These are phyloP conservation scores for Balanococcus diminutus DNA, from an alignment of 2,888 invertebrate species.

Conservation along the genomic window DNA sequence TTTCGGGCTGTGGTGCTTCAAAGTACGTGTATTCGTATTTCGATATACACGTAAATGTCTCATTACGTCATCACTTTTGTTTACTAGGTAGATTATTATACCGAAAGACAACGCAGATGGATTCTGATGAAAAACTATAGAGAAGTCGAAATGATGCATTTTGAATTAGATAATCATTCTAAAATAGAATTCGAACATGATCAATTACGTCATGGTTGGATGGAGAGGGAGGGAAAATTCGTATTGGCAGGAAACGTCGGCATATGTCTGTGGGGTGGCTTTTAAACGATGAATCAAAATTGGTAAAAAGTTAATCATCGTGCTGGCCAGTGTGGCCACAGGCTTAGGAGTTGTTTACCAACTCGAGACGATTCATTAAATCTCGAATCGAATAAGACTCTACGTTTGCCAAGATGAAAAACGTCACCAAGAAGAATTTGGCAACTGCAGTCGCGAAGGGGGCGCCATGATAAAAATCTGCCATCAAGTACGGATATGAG, in stretches of 20 bases:
- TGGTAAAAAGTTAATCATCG: background rate
- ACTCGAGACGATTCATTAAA: background rate
- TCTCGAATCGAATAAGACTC: background rate
- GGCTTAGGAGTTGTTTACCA: background rate
- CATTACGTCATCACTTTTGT: slow-evolving; percentile 1
- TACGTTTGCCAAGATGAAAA: background rate
- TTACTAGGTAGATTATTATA: too few relatives aligned
- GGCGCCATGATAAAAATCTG: background rate
- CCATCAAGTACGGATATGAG: background rate
- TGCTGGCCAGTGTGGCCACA: background rate
- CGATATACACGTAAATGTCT: background rate
- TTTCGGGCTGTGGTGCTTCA: background rate
- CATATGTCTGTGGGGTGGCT: background rate
- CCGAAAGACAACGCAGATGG: background rate
- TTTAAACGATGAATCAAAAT: background rate
- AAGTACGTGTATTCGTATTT: background rate
- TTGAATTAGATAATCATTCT: slow-evolving; percentile 11
- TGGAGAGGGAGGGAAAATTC: background rate
- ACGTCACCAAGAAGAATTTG: background rate
- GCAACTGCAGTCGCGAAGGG: background rate
- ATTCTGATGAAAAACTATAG: background rate
- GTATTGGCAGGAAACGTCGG: background rate
- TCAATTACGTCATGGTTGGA: background rate
- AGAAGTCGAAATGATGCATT: background rate
- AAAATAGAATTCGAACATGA: background rate